Evolutionary conservation across 2,113 vertebrate species (phyloP), one percentile per base, ranked within the genome.

Genomic region (Cynocephalus volans): DNA sequence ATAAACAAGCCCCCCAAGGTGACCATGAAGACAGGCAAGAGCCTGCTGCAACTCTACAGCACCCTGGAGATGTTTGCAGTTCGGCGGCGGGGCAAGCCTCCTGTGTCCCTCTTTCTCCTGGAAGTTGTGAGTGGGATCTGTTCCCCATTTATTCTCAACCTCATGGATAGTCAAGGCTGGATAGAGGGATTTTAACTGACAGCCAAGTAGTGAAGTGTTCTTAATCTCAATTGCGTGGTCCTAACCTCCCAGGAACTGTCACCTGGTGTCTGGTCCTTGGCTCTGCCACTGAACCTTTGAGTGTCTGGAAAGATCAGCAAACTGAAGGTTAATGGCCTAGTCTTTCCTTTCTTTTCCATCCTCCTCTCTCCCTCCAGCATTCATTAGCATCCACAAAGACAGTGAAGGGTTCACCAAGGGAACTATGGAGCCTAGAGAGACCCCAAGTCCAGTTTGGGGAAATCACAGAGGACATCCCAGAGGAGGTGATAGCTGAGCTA

Each of bases 41-140:
- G 97, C 62, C 84, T 88, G 4, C 91, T 98, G 69, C 97, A 97
- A 73, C 87, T 98, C 56, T 98, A 97, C 0, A 80, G 97, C 64
- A 98, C 96, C 0, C 31, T 98, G 4, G 79, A 98, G 90, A 93
- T 98, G 56, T 31, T 76, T 0, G 96, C 80, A 6, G 83, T 28
- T 2, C 73, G 15, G 17, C 8, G 52, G 56, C 75, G 24, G 1
- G 90, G 85, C 31, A 93, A 96, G 28, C 14, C 33, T 6, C 95
- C 60, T 0, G 7, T 21, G 18, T 82, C 93, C 23, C 95, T 98
- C 56, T 98, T 98, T 9, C 5, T 96, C 64, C 90, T 98, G 90
- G 94, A 98, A 56, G 17, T 65, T 31, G 98, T 98, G 94, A 98
- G 98, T 96, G n/a, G 41, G 76, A 31, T 11, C 15, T 13, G 6